Base-by-base conservation (phyloP, 2,888 invertebrate species). In the Thyatira batis region DNA sequence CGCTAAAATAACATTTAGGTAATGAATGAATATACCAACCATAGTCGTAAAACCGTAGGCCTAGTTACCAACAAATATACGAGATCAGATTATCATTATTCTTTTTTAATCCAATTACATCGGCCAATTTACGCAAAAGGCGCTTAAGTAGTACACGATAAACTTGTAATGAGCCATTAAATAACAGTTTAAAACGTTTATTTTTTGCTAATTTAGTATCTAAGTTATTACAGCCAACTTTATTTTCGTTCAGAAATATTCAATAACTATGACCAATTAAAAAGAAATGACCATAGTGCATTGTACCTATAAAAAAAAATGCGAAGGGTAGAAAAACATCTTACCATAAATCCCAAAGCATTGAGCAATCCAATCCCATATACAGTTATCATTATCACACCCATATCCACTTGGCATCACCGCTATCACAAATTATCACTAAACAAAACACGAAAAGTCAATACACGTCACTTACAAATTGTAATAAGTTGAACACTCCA, bases 371-470 rank as follows among this genome's bases (percentile, higher is more conserved):
- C 89, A 89, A 85, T 86, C 76, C 84, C 83, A 85, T 67, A 81
- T 69, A 80, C 82, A 82, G 81, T 82, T 85, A 82, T 74, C 87
- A 86, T 87, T 88, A 83, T 86, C 87, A 86, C 87, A 84, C 77
- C 81, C 82, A 85, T 82, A 84, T 76, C 78, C 84, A 83, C 85
- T 87, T 80, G 82, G 80, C 89, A 89, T 87, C 78, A 82, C 82
- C 69, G 78, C 79, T 82, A 86, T 84, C 83, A 84, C 83, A 76
- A 73, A 76, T 82, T 81, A 84, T 83, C 85, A 87, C 86, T 71
- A 82, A 85, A 78, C 86, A 85, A 86, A 83, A 85, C 84, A 86
- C 80, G 63, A 78, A 82, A 85, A 82, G 84, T 87, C 84, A 85
- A 85, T 86, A 85, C 78, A 78, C 73, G 69, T 60, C 80, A 79